phyloP scores from a whole-genome alignment of 2,888 invertebrate genomes.

The Acleris holmiana region DNA sequence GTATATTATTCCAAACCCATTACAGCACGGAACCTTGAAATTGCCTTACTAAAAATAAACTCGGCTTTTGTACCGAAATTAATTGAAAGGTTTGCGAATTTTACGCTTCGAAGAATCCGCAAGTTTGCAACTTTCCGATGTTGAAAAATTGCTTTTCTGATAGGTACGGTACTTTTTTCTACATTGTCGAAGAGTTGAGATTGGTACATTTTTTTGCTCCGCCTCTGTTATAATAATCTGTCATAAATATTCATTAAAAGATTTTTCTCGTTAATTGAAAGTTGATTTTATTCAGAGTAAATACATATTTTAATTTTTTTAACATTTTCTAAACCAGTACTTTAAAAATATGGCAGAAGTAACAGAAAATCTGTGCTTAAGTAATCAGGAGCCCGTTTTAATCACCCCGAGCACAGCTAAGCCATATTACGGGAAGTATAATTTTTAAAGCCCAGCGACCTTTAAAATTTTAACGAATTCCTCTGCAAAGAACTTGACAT shows the following conservation, averaged over 20 bases:
- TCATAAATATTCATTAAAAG: too few species aligned
- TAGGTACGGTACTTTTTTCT: neutral
- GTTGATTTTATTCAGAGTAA: too few species aligned
- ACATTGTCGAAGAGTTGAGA: neutral
- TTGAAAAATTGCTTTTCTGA: constrained; percentile 5
- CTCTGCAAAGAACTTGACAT: constrained; percentile 7
- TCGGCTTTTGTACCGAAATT: neutral
- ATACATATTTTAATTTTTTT: too few species aligned
- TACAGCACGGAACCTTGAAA: neutral
- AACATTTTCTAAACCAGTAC: too few species aligned
- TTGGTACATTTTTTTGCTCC: too few species aligned
- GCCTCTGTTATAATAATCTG: too few species aligned
- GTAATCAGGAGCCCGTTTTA: neutral
- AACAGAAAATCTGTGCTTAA: neutral
- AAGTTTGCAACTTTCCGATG: neutral
- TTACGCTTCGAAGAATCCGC: constrained; percentile 1
- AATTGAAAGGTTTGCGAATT: constrained; percentile 8
- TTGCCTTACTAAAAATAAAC: neutral
- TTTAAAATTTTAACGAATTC: constrained; percentile 15
- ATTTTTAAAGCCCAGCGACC: constrained; percentile 10
- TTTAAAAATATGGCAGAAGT: too few species aligned
- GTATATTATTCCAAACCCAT: too few species aligned
- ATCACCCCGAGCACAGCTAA: constrained; percentile 9
- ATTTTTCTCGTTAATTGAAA: too few species aligned
- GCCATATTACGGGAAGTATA: constrained; percentile 20